These are phyloP conservation scores for Littorina saxatilis DNA, from an alignment of 1,140 invertebrate species.

Conservation along the genomic window DNA sequence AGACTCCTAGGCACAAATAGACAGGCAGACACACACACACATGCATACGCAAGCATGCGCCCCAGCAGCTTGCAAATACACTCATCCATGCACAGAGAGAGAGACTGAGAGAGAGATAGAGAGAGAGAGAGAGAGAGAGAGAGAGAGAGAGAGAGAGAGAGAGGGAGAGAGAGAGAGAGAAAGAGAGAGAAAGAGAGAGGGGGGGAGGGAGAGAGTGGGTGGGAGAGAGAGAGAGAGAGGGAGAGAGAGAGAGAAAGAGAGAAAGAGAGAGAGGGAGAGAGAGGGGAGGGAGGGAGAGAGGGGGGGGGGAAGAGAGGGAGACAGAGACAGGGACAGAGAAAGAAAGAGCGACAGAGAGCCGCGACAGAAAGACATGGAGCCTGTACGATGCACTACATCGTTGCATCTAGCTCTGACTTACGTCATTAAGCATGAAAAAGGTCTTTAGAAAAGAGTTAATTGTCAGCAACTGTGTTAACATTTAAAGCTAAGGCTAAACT, in stretches of 20 bases:
- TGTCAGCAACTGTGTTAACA: too few relatives aligned
- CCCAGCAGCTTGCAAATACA: not conserved
- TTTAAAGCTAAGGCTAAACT: too few relatives aligned
- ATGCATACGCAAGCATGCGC: not conserved
- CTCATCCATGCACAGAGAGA: not conserved
- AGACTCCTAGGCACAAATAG: too few relatives aligned
- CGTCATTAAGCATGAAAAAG: too few relatives aligned
- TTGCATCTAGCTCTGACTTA: too few relatives aligned
- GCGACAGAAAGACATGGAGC: too few relatives aligned
- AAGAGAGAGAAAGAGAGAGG: constrained; percentile 11
- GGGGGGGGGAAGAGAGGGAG: not conserved
- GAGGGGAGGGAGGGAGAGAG: not conserved
- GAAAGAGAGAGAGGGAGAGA: constrained; percentile 19
- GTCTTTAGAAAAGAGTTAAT: too few relatives aligned
- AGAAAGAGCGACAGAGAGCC: not conserved
- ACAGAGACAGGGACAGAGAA: not conserved
- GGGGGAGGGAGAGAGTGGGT: not conserved
- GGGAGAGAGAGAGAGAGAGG: constrained; percentile 16
- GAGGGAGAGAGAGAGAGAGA: constrained; percentile 14
- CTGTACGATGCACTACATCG: too few relatives aligned
- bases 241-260: constrained; percentile 16
- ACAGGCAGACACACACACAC: not conserved
- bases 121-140: constrained; percentile 26
- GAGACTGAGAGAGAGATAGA: not conserved
- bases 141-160: not conserved